These are phyloP conservation scores for Oscheius sp. DNA, from an alignment of 2,888 invertebrate species.

Conservation along the genomic window DNA sequence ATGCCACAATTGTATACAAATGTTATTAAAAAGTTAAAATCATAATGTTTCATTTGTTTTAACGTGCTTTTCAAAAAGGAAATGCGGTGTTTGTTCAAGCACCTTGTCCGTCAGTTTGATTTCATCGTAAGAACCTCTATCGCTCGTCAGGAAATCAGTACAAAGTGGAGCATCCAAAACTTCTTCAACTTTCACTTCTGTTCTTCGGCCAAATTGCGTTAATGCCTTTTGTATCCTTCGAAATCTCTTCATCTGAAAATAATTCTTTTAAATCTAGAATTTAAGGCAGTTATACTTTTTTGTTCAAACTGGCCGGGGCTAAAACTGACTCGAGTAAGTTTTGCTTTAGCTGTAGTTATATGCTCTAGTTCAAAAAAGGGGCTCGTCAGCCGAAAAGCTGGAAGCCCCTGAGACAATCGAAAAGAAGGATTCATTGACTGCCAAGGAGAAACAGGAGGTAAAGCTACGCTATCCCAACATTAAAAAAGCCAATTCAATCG, in stretches of 20 bases:
- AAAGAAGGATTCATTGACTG: no score
- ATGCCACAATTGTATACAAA: not conserved
- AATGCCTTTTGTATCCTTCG: conserved; percentile 40
- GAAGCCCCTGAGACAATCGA: no score
- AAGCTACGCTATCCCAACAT: no score
- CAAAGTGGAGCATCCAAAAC: conserved; percentile 21
- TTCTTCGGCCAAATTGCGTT: conserved; percentile 39
- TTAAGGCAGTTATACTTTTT: no score
- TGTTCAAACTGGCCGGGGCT: no score
- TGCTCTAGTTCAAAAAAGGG: no score
- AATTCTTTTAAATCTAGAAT: no score
- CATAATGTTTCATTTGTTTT: not conserved
- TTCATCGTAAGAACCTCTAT: not conserved
- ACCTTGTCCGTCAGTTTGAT: conserved; percentile 4
- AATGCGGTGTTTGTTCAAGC: conserved; percentile 6
- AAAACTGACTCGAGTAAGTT: no score
- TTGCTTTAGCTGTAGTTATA: no score
- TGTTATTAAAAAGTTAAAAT: not conserved
- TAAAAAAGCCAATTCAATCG: no score
- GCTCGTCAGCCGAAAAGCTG: no score
- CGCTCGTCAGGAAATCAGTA: not conserved
- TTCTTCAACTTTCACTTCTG: conserved; percentile 35
- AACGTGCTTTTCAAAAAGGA: not conserved
- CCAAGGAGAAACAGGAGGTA: no score
- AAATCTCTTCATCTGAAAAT: conserved; percentile 32